Base-by-base conservation (phyloP, 1,140 invertebrate genomes). In the Apis laboriosa region DNA sequence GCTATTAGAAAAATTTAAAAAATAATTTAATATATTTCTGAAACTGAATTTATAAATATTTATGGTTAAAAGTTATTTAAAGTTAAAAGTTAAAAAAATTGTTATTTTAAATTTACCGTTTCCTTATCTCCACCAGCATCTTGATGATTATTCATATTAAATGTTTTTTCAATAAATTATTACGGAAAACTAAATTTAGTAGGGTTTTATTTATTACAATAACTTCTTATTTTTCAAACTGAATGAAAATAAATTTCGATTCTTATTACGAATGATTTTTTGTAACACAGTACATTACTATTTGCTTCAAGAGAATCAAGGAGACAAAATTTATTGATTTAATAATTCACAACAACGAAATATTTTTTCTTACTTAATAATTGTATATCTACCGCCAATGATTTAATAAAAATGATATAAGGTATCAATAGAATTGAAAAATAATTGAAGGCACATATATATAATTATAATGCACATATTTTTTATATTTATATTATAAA, bases 241-340 rank as follows among this genome's bases (percentile, higher is more conserved):
- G 9, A 3, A 24, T 51, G 1, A 15, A 63, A 43, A 73, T 34
- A 11, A 55, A n/a, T 66, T 66, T 75, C 28, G 3, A 43, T 63
- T 13, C 34, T 12, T 15, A 79, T n/a, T 5, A 51, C 68, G 17
- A 72, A 79, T 24, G 17, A 60, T 73, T 63, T 43, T 55, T 58
- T 15, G 11, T 19, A 34, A 24, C 9, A 24, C 19, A n/a, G 7
- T 19, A 15, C 12, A 43, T 4, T 9, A 0, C 55, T 34, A 17
- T 64, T 13, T 19, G 21, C 12, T 21, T 63, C 55, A 24, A 24
- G 15, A 24, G 12, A 21, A 4, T 4, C 9, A 0, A 34, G 19
- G 4, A 55, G 13, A 53, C 19, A 9, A 53, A 9, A 34, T 60
- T 77, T 77, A 82, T 82, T 56, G 80, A 82, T 82, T 82, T 68